Base-by-base conservation (phyloP, 2,113 vertebrate species). In the Chlamydotis undulata region DNA sequence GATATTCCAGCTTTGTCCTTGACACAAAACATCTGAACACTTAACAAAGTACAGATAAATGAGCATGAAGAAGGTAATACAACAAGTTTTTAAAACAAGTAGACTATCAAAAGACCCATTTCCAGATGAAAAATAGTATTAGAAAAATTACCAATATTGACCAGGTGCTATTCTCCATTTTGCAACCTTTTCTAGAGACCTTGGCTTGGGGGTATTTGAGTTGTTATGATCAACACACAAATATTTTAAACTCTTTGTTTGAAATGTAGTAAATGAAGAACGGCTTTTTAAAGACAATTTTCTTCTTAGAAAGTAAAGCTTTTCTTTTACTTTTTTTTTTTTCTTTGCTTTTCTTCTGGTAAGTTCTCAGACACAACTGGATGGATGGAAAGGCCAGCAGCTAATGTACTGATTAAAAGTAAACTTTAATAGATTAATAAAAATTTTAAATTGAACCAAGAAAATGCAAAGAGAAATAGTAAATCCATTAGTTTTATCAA, bases 21-120 rank as follows among this genome's bases (percentile, higher is more conserved):
- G 59, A 82, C 7, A 13, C 23, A 52, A 89, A 92, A 70, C 19
- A 74, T 84, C 39, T 90, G 35, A 96, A 82, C 19, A 63, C 28
- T 96, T 96, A 56, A 35, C 26, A 75, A 80, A 91, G 43, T 80
- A 86, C 10, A 90, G 16, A 77, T 19, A 91, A 96, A 65, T 68
- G 33, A 94, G 0, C 16, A 75, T 26, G 33, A 90, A 69, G 33
- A 56, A 91, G 24, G 7, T 78, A 76, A 90, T 65, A 37, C 91
- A 50, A 89, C 19, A 95, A 59, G 17, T 79, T 55, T 97, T n/a
- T 29, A 90, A 84, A 93, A 14, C 26, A 75, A 75, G 10, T 56
- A 85, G 26, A 74, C 31, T 88, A 77, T 60, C 24, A 87, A 70
- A 95, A 57, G 11, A 25, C 14, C 18, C 2, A 74, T 85, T 89